A percentile compares a stretch with the other conserved stretches of the same genome.
Evolutionary conservation across 2,797 vertebrate species (phyloP).

Genomic region (Pampus argenteus): DNA sequence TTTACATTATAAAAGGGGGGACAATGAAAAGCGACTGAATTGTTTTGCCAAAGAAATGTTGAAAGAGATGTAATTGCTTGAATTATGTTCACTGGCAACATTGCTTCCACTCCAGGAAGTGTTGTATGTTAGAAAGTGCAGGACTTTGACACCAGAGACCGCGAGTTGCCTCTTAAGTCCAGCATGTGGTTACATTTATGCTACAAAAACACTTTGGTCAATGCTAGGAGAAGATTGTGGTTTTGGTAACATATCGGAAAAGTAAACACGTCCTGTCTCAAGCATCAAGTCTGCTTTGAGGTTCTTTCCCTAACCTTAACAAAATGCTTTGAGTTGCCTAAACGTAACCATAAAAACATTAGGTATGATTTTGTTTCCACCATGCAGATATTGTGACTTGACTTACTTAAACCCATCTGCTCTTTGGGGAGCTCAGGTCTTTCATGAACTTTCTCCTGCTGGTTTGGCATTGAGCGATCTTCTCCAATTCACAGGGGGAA

Average conservation of each 20-base stretch:
- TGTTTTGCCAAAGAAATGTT: background rate
- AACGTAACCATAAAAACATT: constrained; percentile 4
- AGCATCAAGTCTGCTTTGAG: background rate
- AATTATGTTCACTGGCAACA: background rate
- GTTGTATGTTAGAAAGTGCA: background rate
- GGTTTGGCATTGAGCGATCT: no score
- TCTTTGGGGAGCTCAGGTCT: no score
- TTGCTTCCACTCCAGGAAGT: background rate
- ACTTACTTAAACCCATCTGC: no score
- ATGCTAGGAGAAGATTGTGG: background rate
- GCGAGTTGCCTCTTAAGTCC: background rate
- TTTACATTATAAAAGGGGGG: background rate
- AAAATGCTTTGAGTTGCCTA: background rate
- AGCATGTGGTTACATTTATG: constrained; percentile 4
- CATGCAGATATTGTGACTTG: background rate
- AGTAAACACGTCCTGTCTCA: background rate
- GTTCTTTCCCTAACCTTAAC: background rate
- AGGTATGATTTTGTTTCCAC: background rate
- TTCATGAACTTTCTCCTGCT: no score
- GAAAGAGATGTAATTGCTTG: constrained; percentile 4
- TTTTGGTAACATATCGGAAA: constrained; percentile 23
- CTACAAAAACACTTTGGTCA: constrained; percentile 5
- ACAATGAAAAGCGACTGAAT: background rate
- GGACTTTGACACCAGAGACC: background rate
- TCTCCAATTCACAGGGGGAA: no score